phyloP scores from a whole-genome alignment of 1,140 invertebrate species.

The Nautilus pompilius region DNA sequence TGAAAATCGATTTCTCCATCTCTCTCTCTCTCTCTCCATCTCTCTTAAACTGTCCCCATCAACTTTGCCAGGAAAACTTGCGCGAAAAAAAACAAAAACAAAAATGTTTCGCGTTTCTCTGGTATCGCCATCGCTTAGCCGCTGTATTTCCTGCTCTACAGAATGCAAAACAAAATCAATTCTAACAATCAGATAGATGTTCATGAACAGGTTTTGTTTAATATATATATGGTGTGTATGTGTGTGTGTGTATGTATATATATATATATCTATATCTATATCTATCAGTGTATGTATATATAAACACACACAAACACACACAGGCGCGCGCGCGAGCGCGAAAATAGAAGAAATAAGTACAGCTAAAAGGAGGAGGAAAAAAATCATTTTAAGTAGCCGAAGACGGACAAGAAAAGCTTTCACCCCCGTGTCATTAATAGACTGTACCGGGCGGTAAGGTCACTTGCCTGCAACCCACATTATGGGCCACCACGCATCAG shows the following conservation, averaged over 20 bases:
- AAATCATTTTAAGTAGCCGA: constrained; percentile 26
- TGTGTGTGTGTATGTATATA: too few species aligned
- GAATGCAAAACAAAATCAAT: background rate
- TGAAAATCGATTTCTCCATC: background rate
- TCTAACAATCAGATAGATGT: background rate
- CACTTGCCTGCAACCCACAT: constrained; percentile 36
- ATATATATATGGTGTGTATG: too few species aligned
- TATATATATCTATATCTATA: too few species aligned
- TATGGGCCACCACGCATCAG: constrained; percentile 38
- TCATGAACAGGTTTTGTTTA: background rate
- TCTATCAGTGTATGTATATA: background rate
- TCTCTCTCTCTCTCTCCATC: background rate
- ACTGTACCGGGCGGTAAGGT: constrained; percentile 37
- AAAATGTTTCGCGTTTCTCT: constrained; percentile 1
- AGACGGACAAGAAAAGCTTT: constrained; percentile 19
- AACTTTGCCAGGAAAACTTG: background rate
- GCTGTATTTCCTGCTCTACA: background rate
- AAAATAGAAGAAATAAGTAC: constrained; percentile 9
- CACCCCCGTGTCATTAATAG: constrained; percentile 36
- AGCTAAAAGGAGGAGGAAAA: constrained; percentile 21
- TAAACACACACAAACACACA: background rate
- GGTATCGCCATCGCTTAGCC: constrained; percentile 9
- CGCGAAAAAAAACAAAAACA: background rate
- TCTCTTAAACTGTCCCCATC: background rate
- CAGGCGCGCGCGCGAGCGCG: background rate